Percentiles rank a stretch among this genome's conserved stretches.
Evolutionary conservation across 2,113 vertebrate species (phyloP).

Genomic region (Burhinus oedicnemus): DNA sequence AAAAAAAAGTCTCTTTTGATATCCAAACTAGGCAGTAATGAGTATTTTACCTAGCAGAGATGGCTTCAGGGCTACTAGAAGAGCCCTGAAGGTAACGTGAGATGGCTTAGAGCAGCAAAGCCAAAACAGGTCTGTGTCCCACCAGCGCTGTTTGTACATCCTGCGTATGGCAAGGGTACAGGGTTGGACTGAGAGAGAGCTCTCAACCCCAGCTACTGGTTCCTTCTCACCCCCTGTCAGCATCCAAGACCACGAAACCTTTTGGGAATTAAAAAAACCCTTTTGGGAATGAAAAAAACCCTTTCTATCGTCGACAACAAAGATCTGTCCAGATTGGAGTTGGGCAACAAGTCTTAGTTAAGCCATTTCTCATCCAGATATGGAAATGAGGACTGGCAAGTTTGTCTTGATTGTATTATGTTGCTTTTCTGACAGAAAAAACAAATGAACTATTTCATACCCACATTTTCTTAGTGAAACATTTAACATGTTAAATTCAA

Average conservation of each 20-base stretch:
- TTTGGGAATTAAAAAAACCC: neutral
- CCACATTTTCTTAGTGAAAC: neutral
- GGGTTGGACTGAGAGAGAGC: neutral
- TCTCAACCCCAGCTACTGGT: neutral
- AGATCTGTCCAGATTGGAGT: neutral
- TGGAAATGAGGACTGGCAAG: neutral
- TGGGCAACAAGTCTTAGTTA: neutral
- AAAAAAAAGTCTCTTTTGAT: neutral
- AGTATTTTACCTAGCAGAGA: neutral
- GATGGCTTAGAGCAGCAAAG: neutral
- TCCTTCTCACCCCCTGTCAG: neutral
- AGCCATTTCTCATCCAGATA: neutral
- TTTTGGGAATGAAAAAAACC: neutral
- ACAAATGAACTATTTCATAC: neutral
- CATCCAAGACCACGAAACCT: neutral
- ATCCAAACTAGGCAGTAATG: neutral
- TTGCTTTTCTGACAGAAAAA: neutral
- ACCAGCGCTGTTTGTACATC: neutral
- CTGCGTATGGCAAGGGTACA: fast-evolving
- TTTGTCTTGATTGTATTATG: neutral
- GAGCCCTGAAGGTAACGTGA: neutral
- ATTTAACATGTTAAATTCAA: neutral
- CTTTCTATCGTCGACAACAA: fast-evolving
- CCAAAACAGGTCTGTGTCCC: neutral
- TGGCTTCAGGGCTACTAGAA: neutral